phyloP scores from a whole-genome alignment of 2,888 invertebrate genomes.

The Strigamia transsilvanica region DNA sequence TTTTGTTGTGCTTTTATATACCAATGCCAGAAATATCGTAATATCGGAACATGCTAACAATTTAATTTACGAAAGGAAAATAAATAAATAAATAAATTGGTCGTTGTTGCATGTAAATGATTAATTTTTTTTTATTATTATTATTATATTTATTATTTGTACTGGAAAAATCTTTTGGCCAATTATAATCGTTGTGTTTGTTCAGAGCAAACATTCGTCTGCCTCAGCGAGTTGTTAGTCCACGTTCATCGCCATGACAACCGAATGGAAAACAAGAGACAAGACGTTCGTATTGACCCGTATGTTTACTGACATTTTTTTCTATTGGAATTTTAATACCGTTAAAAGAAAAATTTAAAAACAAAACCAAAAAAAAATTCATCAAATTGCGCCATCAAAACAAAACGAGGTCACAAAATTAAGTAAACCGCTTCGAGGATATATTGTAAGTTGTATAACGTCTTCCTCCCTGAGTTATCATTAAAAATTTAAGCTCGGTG shows the following conservation, averaged over 20 bases:
- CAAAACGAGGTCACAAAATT: too few relatives aligned
- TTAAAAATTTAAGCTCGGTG: not conserved
- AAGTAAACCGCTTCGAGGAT: too few relatives aligned
- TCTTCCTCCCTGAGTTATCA: not conserved
- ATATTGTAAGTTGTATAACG: too few relatives aligned
- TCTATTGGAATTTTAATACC: slow-evolving; percentile 18
- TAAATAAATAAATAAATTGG: not conserved
- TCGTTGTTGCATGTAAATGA: slow-evolving; percentile 17
- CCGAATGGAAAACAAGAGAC: slow-evolving; percentile 22
- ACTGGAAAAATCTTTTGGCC: slow-evolving; percentile 35
- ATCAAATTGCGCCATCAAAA: not conserved
- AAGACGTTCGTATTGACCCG: slow-evolving; percentile 43
- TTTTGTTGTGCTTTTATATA: not conserved
- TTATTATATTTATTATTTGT: not conserved
- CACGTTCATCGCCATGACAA: slow-evolving; percentile 22
- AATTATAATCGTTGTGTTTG: slow-evolving; percentile 44
- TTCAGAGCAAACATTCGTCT: slow-evolving; percentile 35
- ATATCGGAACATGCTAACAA: not conserved
- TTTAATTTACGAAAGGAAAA: not conserved
- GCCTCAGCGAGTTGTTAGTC: slow-evolving; percentile 10
- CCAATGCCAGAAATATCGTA: not conserved
- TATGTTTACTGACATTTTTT: slow-evolving; percentile 18
- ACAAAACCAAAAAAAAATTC: not conserved
- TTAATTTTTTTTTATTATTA: not conserved
- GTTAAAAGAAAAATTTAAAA: not conserved